Conservation (phyloP, 2,888 invertebrate genomes). For the Melolontha melolontha region DNA sequence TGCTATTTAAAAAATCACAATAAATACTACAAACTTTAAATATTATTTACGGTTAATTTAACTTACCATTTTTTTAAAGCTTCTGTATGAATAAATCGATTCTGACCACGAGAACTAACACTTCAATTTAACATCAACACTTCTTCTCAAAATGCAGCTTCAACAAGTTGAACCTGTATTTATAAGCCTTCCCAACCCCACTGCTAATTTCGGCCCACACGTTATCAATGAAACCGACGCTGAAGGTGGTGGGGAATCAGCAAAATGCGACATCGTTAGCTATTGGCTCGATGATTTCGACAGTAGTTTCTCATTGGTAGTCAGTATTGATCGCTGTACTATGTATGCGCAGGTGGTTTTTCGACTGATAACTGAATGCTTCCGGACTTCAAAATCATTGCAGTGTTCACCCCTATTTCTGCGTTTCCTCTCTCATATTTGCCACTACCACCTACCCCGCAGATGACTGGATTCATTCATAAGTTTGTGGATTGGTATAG, state of each 20-base stretch:
- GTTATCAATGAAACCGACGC: constrained; percentile 74
- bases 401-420: constrained; percentile 22
- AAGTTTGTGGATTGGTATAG: constrained; percentile 3
- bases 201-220: constrained; percentile 71
- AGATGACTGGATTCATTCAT: constrained; percentile 37
- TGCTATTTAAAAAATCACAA: too few species aligned
- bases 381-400: constrained; percentile 33
- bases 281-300: constrained; percentile 60
- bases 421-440: constrained; percentile 9
- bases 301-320: constrained; percentile 58
- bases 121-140: constrained; percentile 27
- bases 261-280: constrained; percentile 58
- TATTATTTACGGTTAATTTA: background rate
- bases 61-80: constrained; percentile 44
- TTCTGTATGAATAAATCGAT: background rate
- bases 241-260: constrained; percentile 58
- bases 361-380: constrained; percentile 32
- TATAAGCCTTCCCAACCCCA: constrained; percentile 65
- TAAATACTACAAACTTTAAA: too few species aligned
- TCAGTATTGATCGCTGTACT: constrained; percentile 60
- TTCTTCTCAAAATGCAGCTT: constrained; percentile 57
- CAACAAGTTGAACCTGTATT: constrained; percentile 57
- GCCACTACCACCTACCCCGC: constrained; percentile 19
- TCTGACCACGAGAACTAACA: constrained; percentile 6
- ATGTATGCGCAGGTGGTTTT: constrained; percentile 53